Base-by-base conservation (phyloP, 1,140 invertebrate species). In the Oncopeltus fasciatus region DNA sequence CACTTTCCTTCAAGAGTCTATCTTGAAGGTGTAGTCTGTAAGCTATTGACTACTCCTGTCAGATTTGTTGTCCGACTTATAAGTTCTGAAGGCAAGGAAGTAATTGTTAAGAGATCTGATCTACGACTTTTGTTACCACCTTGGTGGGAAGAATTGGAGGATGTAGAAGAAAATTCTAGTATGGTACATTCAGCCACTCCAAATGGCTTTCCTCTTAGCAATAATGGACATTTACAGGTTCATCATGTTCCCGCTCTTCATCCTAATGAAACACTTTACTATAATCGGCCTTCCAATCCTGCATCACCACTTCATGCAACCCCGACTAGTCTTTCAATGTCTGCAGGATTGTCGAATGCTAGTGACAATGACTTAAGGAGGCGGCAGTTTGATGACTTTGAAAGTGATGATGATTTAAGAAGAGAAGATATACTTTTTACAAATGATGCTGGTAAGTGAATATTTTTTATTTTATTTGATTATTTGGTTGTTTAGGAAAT, bases 101-200 rank as follows among this genome's bases (percentile, higher is more conserved):
- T 74, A 63, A 78, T 83, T 65, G 85, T 92, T 57, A 87, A 87
- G 68, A 78, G 94, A 29, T 89, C 93, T 1, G 90, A 94, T 72
- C 73, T 97, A 38, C 80, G 94, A n/a, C 80, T 96, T 1, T 73
- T 96, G 59, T 81, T 88, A 70, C 92, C 93, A 14, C 94, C 94
- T 0, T 98, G 94, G 94, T 89, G 83, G 75, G 93, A 97, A 69
- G 94, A 98, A 74, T 74, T 96, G 47, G 89, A 91, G 69, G 87
- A 88, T 72, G 74, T 79, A 49, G 76, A 65, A 20, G 58, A 60
- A 21, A 58, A 38, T 28, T 18, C 56, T 28, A 46, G 29, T 53
- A 16, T 51, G 21, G 43, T 57, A n/a, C 29, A 38, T n/a, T 16
- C 31, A 24, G 49, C 1, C 24, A 24, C 21, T 2, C 5, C 24